Base-by-base conservation (phyloP, 2,888 invertebrate genomes). In the Pachycephus smyrnensis region DNA sequence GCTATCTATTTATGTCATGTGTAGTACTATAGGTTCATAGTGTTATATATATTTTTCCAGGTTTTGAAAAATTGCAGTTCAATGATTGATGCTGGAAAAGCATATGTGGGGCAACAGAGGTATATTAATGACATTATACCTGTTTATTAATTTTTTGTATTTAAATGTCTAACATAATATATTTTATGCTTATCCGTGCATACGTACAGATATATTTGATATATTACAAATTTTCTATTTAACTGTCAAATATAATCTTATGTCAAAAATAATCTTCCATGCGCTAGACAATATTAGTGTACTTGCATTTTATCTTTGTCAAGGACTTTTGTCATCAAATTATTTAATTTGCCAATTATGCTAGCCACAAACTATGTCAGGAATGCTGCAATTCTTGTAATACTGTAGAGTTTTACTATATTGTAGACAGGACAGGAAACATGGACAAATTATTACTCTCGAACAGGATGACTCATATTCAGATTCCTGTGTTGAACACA, bases 21-120 rank as follows among this genome's bases (percentile, higher is more conserved):
- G 23, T 55, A 23, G 55, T 55, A 55, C 55, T 55, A 1, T 23
- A 23, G 55, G 23, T 23, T 55, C 55, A 71, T 31, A 32, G 71
- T 31, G 23, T 23, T 71, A 33, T 68, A 73, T 79, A 76, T 81
- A 69, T 69, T 83, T 81, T 91, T 90, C 69, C 87, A 95, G 94
- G 92, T 95, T 73, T 93, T 98, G 78, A 98, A 98, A 92, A 94
- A 96, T 88, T 98, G 98, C 92, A 95, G 95, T 88, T 93, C 95
- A 84, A 98, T 98, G 95, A 95, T 98, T 84, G 98, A 98, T 87
- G 94, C 96, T 81, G 98, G 98, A 82, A 98, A 98, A 93, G 94
- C 95, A 86, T 98, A 97, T 93, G 96, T 98, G 89, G 96, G 95
- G 91, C 96, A 98, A 91, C 98, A 98, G 93, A 97, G 97, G 98